Percentiles rank a stretch among this genome's conserved stretches.
Conservation (phyloP, 2,888 invertebrate species). For the Chironomus riparius region DNA sequence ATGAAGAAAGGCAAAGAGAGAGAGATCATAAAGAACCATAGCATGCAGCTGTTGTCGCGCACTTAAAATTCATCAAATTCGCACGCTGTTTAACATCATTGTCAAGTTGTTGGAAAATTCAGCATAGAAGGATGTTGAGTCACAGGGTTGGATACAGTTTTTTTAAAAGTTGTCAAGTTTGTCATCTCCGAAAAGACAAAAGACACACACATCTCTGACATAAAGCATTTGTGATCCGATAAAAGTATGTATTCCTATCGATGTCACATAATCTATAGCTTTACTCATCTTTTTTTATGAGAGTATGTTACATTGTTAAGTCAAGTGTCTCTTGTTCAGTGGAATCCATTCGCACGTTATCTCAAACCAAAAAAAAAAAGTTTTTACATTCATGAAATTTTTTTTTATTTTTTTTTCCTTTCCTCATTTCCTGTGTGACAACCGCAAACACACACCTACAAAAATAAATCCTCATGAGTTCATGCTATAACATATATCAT, state of each 20-base stretch:
- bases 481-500: background rate
- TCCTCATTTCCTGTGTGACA: background rate
- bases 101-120: background rate
- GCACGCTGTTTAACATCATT: constrained; percentile 3
- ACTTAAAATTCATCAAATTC: constrained; percentile 9
- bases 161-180: too few species aligned
- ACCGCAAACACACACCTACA: background rate
- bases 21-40: background rate
- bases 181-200: too few species aligned
- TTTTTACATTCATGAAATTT: too few species aligned
- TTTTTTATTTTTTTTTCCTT: background rate
- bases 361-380: too few species aligned
- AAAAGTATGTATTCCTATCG: background rate
- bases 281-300: background rate
- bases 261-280: background rate
- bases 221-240: background rate
- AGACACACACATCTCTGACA: too few species aligned
- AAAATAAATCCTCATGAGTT: background rate
- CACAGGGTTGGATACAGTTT: too few species aligned
- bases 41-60: background rate
- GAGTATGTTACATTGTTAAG: background rate
- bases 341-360: background rate
- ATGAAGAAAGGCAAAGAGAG: background rate
- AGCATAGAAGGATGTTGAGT: background rate
- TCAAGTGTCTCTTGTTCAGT: background rate